These are phyloP conservation scores for Tyto alba DNA, from an alignment of 2,113 vertebrate genomes.

Conservation along the genomic window DNA sequence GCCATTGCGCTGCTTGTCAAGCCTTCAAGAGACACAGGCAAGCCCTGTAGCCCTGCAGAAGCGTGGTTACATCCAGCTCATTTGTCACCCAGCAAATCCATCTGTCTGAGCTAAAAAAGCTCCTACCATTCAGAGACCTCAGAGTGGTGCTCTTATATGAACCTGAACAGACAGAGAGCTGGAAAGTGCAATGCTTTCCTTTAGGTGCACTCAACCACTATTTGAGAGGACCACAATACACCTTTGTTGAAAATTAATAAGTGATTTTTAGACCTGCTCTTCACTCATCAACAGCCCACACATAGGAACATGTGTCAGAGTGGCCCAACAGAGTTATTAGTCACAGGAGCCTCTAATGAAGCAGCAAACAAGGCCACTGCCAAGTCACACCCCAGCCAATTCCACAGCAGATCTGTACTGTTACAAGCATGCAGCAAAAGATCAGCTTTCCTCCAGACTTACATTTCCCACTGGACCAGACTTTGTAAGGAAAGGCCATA, in stretches of 20 bases:
- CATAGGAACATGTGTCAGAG: background rate
- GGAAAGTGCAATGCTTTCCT: background rate
- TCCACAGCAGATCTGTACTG: background rate
- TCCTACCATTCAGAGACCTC: background rate
- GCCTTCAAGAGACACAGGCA: background rate
- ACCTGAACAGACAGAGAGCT: background rate
- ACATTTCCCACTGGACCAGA: background rate
- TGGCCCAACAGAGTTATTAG: background rate
- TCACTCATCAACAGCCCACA: background rate
- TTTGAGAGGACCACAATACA: background rate
- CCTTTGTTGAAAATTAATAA: background rate
- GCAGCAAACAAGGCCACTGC: background rate
- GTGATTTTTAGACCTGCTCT: background rate
- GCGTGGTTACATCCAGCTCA: background rate
- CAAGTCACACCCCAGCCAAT: background rate
- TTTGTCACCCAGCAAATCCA: background rate
- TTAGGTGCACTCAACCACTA: background rate
- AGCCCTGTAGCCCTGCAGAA: background rate
- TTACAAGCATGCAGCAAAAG: background rate
- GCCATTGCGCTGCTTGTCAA: background rate
- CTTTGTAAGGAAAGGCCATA: background rate
- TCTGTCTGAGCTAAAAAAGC: background rate
- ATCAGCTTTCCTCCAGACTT: background rate
- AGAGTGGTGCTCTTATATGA: background rate
- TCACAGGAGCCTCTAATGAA: background rate